Evolutionary conservation across 2,888 invertebrate genomes (phyloP), one percentile per base, ranked within the genome.

Genomic region (Drosophila meridiana): DNA sequence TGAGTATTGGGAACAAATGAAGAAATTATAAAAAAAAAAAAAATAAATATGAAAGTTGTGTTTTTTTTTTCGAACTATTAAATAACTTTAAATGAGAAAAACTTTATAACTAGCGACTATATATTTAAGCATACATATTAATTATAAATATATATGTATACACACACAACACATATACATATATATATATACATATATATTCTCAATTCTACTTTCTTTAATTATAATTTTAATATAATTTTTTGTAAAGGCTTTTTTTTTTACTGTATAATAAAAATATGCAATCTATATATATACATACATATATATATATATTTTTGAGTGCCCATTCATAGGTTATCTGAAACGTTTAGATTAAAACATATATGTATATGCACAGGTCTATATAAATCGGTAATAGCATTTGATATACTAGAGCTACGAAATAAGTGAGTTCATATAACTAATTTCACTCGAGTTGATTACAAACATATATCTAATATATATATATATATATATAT

Each of bases 181-280:
- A 47, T 47, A 20, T 28, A 34, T 38, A 32, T 32, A 32, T 50
- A n/a, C 6, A 28, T 47, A 20, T 34, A 34, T 20, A 11, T 34
- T 34, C 20, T 52, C 34, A 34, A 52, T 52, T 52, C n/a, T 13
- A 34, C 34, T 13, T 20, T 56, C 47, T 52, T 65, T 5, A 55
- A 55, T 64, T 79, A 69, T 48, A 45, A 53, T 55, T 56, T 73
- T 52, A 26, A 20, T 50, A 26, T 48, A 6, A 45, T 45, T 56
- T 57, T 57, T 43, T 56, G 43, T 40, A 9, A n/a, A n/a, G n/a
- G n/a, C n/a, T 62, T 61, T 63, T n/a, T 63, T 65, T 56, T n/a
- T 38, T 34, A 28, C 30, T 73, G 42, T 76, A 66, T 45, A 84
- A 80, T 82, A 80, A 84, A 84, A 82, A 78, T 69, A 69, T 53